Evolutionary conservation across 1,140 invertebrate species (phyloP), one percentile per base, ranked within the genome.

Genomic region (Nephila pilipes): DNA sequence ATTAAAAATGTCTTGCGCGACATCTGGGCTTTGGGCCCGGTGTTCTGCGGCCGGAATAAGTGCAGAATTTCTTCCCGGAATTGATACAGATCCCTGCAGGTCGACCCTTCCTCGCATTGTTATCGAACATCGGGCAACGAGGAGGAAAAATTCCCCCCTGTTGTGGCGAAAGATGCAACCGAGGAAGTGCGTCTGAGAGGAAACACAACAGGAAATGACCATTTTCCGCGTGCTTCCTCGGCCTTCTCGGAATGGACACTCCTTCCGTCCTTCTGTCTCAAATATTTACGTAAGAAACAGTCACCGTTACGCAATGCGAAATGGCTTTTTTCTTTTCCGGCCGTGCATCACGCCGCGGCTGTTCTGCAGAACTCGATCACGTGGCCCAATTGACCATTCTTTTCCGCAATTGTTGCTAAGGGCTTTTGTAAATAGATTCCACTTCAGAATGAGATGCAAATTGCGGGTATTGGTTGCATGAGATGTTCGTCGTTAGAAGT

Each of bases 201-300:
- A 85, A 57, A 57, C 54, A 57, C 16, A 85, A 85, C 83, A 85
- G 83, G 83, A 85, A 85, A 32, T 85, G 83, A 29, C 38, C 83
- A 57, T 29, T 85, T 85, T 85, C n/a, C 29, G n/a, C 54, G 22
- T 32, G 29, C 36, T 83, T 38, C 36, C 25, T 57, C n/a, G 55
- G 83, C 12, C 16, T 85, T 85, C 54, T 25, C 12, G 2, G 83
- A 58, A 57, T 22, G 83, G 83, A 85, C 83, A 85, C 29, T 58
- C n/a, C 54, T 57, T 85, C 81, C 46, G 54, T 58, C 83, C 22
- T 14, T 16, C 54, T 29, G 25, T 36, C n/a, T 32, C 16, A 75
- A 46, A 46, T 46, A 38, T 46, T 36, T 36, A n/a, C 18, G 16
- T 81, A 46, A 81, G 79, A 81, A 18, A 46, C 6, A 46, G 46